Base-by-base conservation (phyloP, 2,113 vertebrate genomes). In the Laticauda laticaudata region DNA sequence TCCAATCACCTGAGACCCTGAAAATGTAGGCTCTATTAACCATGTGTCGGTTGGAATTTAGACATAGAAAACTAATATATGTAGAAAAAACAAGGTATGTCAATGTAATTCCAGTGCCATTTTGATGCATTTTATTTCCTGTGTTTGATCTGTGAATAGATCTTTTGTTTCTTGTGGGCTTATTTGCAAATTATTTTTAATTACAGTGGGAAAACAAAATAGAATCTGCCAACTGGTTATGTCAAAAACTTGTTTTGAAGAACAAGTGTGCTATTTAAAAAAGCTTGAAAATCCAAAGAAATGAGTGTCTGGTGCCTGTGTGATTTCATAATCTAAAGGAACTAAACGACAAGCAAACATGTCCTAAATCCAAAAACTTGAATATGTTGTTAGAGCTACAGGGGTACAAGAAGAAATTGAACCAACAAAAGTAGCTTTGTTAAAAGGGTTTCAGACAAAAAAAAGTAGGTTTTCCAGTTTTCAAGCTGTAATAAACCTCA, bases 371-470 rank as follows among this genome's bases (percentile, higher is more conserved):
- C 56, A 43, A 95, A 96, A 93, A 7, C 29, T 94, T 55, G 59
- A 91, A 48, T 69, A 69, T 29, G 93, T 93, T 96, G 93, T 94
- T 94, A 23, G n/a, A n/a, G 34, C 34, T 91, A 94, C 43, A 94
- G 94, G 57, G 24, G 0, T 56, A 92, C 96, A 94, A 96, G 96
- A 96, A 97, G 92, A 75, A 95, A 90, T 93, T 91, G 92, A 90
- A 93, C 94, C 92, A 94, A 93, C 93, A 94, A 95, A 94, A 64
- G 90, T 24, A 56, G 56, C 24, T 29, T 54, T 95, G n/a, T 91
- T 91, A 87, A 93, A 95, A 45, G 59, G 23, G 0, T 24, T 54
- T 53, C 34, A 93, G 92, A 94, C 88, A 93, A 88, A 91, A 88
- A 93, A 18, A 93, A 61, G 18, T 75, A 53, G 93, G 90, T 95